phyloP scores from a whole-genome alignment of 2,888 invertebrate species.

The Diaperis boleti region DNA sequence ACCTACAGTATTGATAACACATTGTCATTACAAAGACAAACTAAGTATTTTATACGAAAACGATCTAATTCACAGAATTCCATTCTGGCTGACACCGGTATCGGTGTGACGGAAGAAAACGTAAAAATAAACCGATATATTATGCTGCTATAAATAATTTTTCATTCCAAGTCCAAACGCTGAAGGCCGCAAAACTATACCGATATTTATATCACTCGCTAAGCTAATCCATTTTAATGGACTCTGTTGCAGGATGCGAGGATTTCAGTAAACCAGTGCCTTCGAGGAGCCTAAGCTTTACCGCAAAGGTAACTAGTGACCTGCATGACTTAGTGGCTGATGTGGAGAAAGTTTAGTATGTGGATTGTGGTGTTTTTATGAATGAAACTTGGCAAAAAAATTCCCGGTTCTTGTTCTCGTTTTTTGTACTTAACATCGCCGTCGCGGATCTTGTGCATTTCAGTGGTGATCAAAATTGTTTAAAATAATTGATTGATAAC shows the following conservation, averaged over 20 bases:
- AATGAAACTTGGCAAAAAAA: too few species aligned
- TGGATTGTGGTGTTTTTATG: too few species aligned
- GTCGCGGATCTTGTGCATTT: too few species aligned
- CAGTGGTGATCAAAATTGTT: too few species aligned
- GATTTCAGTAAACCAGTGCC: conserved; percentile 1
- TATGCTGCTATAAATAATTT: conserved; percentile 19
- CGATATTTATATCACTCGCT: neutral
- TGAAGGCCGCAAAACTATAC: conserved; percentile 4
- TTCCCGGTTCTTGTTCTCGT: too few species aligned
- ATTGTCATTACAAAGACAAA: neutral
- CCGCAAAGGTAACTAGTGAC: neutral
- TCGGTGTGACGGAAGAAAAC: neutral
- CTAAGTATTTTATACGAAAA: neutral
- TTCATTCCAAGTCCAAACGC: conserved; percentile 5
- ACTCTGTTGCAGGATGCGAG: neutral
- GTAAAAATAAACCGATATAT: conserved; percentile 19
- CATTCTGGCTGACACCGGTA: conserved; percentile 8
- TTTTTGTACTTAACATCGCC: too few species aligned
- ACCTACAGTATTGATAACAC: too few species aligned
- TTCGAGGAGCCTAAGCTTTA: neutral
- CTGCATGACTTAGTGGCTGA: too few species aligned
- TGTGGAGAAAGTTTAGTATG: too few species aligned
- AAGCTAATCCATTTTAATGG: neutral
- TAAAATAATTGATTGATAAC: too few species aligned
- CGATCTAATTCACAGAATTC: neutral